Evolutionary conservation across 2,113 vertebrate species (phyloP).

Genomic region (Struthio camelus): DNA sequence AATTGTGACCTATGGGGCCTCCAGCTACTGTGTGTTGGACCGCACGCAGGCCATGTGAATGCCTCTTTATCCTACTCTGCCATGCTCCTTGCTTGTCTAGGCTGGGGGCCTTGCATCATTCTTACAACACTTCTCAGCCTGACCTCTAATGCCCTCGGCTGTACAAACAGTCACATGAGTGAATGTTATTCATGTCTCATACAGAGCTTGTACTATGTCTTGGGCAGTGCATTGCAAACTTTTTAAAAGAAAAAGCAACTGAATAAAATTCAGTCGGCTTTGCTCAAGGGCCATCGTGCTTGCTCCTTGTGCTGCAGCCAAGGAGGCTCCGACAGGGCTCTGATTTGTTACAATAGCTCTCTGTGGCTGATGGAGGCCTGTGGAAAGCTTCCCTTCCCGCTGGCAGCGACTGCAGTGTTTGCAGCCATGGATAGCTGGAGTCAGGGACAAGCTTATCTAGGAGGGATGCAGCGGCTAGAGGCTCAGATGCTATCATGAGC

Average conservation of each 20-base stretch:
- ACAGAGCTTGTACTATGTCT: slow-evolving; percentile 51
- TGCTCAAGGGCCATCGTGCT: slow-evolving; percentile 18
- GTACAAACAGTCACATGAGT: slow-evolving; percentile 42
- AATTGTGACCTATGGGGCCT: not conserved
- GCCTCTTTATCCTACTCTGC: slow-evolving; percentile 31
- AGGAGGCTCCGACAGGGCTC: not conserved
- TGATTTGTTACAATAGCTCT: not conserved
- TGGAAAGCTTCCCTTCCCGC: not conserved
- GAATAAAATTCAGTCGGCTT: slow-evolving; percentile 7
- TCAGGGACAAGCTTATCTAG: not conserved
- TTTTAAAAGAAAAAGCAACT: not conserved
- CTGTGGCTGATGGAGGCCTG: not conserved
- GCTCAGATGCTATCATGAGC: fast-evolving
- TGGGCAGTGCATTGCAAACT: not conserved
- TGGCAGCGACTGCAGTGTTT: fast-evolving
- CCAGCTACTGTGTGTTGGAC: not conserved
- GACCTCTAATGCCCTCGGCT: slow-evolving; percentile 25
- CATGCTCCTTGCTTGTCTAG: not conserved
- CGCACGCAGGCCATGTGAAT: slow-evolving; percentile 44
- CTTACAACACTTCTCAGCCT: slow-evolving; percentile 34
- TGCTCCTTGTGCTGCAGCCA: not conserved
- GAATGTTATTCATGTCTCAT: slow-evolving; percentile 28
- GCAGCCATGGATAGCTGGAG: fast-evolving
- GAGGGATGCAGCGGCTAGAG: not conserved
- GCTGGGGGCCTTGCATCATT: slow-evolving; percentile 43